A percentile compares a stretch with the other conserved stretches of the same genome.
Evolutionary conservation across 2,113 vertebrate species (phyloP).

Genomic region (Probosciger aterrimus): DNA sequence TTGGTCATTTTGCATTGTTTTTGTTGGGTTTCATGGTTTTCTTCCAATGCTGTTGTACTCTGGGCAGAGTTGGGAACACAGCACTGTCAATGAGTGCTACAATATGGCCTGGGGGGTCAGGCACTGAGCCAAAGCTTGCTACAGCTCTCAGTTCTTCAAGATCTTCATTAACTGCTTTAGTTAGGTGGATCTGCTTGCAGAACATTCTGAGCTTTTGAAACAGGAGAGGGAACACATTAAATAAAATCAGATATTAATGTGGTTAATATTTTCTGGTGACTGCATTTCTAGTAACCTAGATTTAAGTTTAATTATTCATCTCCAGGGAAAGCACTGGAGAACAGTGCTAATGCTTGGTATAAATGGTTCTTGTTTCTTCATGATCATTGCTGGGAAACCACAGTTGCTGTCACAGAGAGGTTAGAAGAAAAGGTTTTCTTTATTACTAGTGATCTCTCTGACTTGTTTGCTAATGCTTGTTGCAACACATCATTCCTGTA

Average conservation of each 20-base stretch:
- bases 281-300: slow-evolving; percentile 53
- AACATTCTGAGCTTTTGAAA: background rate
- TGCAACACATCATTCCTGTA: background rate
- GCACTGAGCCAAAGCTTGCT: background rate
- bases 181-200: background rate
- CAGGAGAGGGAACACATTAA: background rate
- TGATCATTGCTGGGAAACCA: background rate
- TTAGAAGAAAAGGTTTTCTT: background rate
- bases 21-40: background rate
- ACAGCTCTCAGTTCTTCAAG: background rate
- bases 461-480: background rate
- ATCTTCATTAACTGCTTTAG: background rate
- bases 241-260: slow-evolving; percentile 45
- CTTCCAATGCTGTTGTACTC: background rate
- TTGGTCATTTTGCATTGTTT: background rate
- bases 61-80: background rate
- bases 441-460: background rate
- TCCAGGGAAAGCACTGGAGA: background rate
- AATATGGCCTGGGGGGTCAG: background rate
- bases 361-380: background rate
- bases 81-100: background rate
- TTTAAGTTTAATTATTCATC: slow-evolving; percentile 72
- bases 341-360: background rate
- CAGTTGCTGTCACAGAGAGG: background rate
- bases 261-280: slow-evolving; percentile 70